These are phyloP conservation scores for Sebastes baramenuke DNA, from an alignment of 2,797 vertebrate species.

Conservation along the genomic window DNA sequence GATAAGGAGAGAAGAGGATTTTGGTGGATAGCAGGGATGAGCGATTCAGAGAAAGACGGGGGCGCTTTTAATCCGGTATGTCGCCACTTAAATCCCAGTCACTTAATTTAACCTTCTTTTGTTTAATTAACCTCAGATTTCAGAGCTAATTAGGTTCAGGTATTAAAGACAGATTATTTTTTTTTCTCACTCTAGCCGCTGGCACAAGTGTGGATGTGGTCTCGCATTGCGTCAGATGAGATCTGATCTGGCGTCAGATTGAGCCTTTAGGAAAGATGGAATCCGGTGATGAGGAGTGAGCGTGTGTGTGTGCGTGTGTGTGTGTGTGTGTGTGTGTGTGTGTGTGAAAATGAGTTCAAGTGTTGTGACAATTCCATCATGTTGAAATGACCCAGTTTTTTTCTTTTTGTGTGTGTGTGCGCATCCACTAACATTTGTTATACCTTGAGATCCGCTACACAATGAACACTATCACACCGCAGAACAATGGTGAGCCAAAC, in stretches of 20 bases:
- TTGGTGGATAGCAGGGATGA: conserved; percentile 59
- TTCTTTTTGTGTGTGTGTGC: not conserved
- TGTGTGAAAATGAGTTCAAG: not conserved
- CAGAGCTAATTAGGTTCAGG: conserved; percentile 80
- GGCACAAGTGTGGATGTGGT: conserved; percentile 51
- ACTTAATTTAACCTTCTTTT: conserved; percentile 82
- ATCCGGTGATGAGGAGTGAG: conserved; percentile 11
- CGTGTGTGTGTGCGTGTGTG: not conserved
- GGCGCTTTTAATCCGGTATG: conserved; percentile 71
- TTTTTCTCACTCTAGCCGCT: conserved; percentile 40
- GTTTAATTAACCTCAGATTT: conserved; percentile 83
- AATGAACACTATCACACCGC: conserved; percentile 34
- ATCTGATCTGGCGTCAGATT: conserved; percentile 65
- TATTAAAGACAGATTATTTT: conserved; percentile 75
- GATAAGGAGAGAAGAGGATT: conserved; percentile 47
- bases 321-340: not conserved
- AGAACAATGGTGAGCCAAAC: conserved; percentile 38
- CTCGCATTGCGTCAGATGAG: conserved; percentile 41
- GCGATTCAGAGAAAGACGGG: conserved; percentile 61
- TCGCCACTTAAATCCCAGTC: conserved; percentile 78
- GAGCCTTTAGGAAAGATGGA: conserved; percentile 46
- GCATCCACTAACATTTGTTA: conserved; percentile 14
- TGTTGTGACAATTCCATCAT: conserved; percentile 25
- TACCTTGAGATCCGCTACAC: conserved; percentile 54
- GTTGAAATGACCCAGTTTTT: conserved; percentile 9